These are phyloP conservation scores for Chymomyza fuscimana DNA, from an alignment of 2,888 invertebrate species.

Conservation along the genomic window DNA sequence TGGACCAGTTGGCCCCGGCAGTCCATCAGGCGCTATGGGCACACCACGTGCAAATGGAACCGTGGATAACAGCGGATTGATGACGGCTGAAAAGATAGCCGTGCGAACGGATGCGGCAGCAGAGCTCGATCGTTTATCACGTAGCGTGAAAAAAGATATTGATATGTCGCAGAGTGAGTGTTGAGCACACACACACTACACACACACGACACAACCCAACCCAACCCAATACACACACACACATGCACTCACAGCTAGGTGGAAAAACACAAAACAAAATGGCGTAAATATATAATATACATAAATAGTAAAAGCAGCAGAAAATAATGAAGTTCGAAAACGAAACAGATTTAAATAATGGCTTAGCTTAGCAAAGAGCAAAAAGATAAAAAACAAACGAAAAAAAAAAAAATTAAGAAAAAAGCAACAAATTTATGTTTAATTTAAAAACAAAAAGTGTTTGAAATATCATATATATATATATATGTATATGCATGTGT, in stretches of 20 bases:
- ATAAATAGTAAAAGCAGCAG: not conserved
- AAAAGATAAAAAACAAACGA: not conserved
- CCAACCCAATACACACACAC: not conserved
- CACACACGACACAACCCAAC: conserved; percentile 12
- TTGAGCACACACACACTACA: conserved; percentile 40
- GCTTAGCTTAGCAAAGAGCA: conserved; percentile 15
- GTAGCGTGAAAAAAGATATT: conserved; percentile 81
- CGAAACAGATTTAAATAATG: conserved; percentile 15
- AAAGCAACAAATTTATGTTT: not conserved
- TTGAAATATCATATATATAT: not conserved
- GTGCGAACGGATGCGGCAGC: conserved; percentile 95
- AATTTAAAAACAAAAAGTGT: not conserved
- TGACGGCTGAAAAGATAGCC: conserved; percentile 85
- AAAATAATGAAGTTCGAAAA: conserved; percentile 7
- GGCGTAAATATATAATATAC: not conserved
- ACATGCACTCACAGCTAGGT: conserved; percentile 14
- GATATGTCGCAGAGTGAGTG: conserved; percentile 80
- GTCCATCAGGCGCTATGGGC: conserved; percentile 78
- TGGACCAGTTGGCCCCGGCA: conserved; percentile 67
- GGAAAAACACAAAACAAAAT: conserved; percentile 20
- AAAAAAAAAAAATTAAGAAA: not conserved
- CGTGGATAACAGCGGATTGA: conserved; percentile 54
- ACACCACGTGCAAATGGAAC: conserved; percentile 78
- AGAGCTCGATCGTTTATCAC: conserved; percentile 92
- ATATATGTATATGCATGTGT: not conserved